phyloP scores from a whole-genome alignment of 2,888 invertebrate genomes.

The Acanthosepion lycidas region DNA sequence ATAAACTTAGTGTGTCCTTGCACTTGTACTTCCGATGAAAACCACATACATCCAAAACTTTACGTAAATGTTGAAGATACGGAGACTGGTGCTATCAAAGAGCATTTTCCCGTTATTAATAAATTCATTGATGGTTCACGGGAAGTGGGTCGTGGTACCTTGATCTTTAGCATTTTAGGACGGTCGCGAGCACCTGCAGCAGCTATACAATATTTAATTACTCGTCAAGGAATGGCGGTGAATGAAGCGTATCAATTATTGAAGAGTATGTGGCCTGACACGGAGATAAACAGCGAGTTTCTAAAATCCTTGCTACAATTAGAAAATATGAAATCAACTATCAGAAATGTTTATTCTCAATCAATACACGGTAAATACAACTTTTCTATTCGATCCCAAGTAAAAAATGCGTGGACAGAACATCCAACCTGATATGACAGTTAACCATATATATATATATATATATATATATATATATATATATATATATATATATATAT shows the following conservation, averaged over 20 bases:
- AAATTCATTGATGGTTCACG: slow-evolving; percentile 69
- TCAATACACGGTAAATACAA: background rate
- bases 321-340: slow-evolving; percentile 52
- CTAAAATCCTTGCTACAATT: slow-evolving; percentile 59
- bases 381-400: background rate
- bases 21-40: slow-evolving; percentile 61
- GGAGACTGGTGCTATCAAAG: slow-evolving; percentile 74
- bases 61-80: slow-evolving; percentile 80
- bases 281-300: slow-evolving; percentile 64
- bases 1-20: slow-evolving; percentile 65
- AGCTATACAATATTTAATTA: slow-evolving; percentile 70
- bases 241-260: slow-evolving; percentile 65
- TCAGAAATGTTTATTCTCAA: background rate
- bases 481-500: background rate
- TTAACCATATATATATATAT: background rate
- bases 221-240: slow-evolving; percentile 59
- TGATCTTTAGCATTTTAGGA: slow-evolving; percentile 68
- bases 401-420: slow-evolving; percentile 25
- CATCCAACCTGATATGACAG: background rate
- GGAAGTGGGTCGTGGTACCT: slow-evolving; percentile 61
- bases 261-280: slow-evolving; percentile 62
- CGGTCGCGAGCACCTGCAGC: slow-evolving; percentile 65
- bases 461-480: background rate
- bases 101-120: slow-evolving; percentile 69
- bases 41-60: slow-evolving; percentile 77